Evolutionary conservation across 2,797 vertebrate genomes (phyloP).

Genomic region (Jordanella pulchra): DNA sequence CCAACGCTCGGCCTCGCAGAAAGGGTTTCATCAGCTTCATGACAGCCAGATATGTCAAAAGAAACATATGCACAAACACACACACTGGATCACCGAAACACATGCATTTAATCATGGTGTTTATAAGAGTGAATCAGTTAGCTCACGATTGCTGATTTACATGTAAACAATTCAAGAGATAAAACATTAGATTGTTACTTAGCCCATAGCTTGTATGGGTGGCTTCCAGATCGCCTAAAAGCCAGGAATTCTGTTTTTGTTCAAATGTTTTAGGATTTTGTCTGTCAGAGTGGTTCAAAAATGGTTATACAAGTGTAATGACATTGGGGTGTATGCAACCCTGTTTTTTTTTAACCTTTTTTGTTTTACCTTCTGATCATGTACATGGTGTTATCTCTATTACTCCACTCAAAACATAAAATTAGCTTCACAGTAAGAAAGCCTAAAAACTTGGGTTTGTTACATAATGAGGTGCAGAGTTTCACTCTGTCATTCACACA

Average conservation of each 20-base stretch:
- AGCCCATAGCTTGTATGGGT: slow-evolving; percentile 14
- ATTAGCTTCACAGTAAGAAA: background rate
- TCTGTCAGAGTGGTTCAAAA: background rate
- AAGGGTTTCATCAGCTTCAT: slow-evolving; percentile 12
- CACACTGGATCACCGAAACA: background rate
- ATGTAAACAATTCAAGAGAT: slow-evolving; percentile 21
- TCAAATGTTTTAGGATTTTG: too few relatives aligned
- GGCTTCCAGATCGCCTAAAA: slow-evolving; percentile 18
- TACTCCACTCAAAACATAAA: background rate
- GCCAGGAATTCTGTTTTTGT: background rate
- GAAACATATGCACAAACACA: background rate
- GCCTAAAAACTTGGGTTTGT: background rate
- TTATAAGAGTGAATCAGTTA: background rate
- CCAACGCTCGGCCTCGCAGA: background rate
- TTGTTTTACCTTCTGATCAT: background rate
- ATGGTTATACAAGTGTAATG: background rate
- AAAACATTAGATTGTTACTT: slow-evolving; percentile 34
- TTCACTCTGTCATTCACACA: background rate
- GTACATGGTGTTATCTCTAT: background rate
- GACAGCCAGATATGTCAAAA: background rate
- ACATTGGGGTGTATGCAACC: background rate
- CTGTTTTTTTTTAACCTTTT: background rate
- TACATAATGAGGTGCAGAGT: background rate
- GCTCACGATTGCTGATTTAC: background rate
- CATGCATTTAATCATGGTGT: background rate